Base-by-base conservation (phyloP, 2,113 vertebrate genomes). In the Trogon melanurus region DNA sequence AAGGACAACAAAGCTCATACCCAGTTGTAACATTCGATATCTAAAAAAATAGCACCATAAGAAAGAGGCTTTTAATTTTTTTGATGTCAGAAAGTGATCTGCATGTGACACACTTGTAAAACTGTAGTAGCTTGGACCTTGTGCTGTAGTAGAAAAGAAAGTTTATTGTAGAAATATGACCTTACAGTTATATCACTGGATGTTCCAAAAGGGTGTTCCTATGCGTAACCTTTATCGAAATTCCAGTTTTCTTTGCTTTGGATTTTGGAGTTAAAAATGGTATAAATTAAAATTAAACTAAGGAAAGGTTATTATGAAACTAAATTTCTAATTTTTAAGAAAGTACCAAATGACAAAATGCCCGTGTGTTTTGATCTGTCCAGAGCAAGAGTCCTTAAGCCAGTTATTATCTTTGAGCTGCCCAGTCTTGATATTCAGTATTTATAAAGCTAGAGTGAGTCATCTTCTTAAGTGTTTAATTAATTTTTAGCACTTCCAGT, bases 131-230 rank as follows among this genome's bases (percentile, higher is more conserved):
- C 58, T 51, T 72, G 58, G 27, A 71, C 36, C 23, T 76, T 61
- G 36, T 6, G 25, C 69, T 71, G 47, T 44, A 69, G 54, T 16
- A 78, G 32, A 20, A 80, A 79, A 41, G 26, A 48, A 85, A 70
- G 10, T 76, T 89, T 17, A 34, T 25, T 65, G 60, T 27, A 34
- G 56, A 66, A 30, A 11, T 51, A n/a, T 5, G 11, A 81, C 5
- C 10, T 70, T 36, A 64, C 30, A 7, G 7, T 25, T 60, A 2
- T 22, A 32, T 85, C 11, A 26, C 2, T 0, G 0, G 10, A 14
- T 75, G 7, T 23, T 90, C 47, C 90, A 23, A 54, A 90, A 79
- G 32, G 10, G 2, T 51, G 21, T 45, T 50, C 25, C 38, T 67
- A 9, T n/a, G 18, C 16, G 16, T 57, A 82, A 69, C 7, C 5